phyloP scores from a whole-genome alignment of 2,113 vertebrate genomes.

The Gnathonemus longibarbis region DNA sequence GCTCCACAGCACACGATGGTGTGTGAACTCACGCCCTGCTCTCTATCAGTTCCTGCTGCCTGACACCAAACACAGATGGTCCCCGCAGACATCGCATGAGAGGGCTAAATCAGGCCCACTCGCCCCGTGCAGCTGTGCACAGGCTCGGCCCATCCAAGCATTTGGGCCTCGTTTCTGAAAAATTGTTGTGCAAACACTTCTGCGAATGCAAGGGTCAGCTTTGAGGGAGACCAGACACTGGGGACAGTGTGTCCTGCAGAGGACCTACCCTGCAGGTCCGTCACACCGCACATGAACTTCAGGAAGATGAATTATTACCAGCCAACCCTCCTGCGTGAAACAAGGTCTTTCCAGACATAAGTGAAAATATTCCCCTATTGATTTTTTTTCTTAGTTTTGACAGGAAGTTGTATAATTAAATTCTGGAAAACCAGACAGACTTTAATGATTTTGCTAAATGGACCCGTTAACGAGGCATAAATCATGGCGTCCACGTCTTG shows the following conservation, averaged over 20 bases:
- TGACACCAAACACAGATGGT: constrained; percentile 27
- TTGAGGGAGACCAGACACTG: neutral
- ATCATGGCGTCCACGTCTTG: too few relatives aligned
- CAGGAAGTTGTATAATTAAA: neutral
- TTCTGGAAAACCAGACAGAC: neutral
- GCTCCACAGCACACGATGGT: constrained; percentile 14
- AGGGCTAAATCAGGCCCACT: constrained; percentile 34
- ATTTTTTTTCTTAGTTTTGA: neutral
- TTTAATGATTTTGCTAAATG: neutral
- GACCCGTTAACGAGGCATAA: neutral
- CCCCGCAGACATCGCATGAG: constrained; percentile 28
- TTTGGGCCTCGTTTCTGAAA: neutral
- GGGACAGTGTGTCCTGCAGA: neutral
- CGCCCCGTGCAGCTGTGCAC: neutral
- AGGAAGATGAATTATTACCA: neutral
- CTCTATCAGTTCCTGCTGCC: constrained; percentile 27
- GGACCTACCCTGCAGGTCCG: neutral
- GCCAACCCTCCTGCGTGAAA: neutral
- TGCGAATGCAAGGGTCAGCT: neutral
- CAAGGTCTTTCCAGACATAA: neutral
- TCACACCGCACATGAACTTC: neutral
- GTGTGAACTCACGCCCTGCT: constrained; percentile 24
- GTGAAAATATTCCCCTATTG: neutral
- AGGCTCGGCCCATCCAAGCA: neutral
- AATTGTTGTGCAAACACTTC: neutral